These are phyloP conservation scores for Geotria australis DNA, from an alignment of 2,797 vertebrate genomes.

Conservation along the genomic window DNA sequence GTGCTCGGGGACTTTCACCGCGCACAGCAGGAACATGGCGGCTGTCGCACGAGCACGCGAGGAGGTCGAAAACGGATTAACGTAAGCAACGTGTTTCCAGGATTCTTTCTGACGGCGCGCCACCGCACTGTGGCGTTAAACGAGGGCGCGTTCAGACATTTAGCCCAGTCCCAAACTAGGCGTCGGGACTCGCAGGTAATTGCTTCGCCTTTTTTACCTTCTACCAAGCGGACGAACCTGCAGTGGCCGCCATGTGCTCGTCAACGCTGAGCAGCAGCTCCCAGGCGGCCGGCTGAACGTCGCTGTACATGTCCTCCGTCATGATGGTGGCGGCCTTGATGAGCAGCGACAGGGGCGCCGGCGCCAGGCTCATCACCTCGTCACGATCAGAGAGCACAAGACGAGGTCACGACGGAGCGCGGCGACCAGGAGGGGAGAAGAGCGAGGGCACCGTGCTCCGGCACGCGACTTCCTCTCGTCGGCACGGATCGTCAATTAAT, in stretches of 20 bases:
- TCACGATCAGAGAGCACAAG: no score
- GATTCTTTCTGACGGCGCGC: no score
- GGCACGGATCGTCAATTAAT: background rate
- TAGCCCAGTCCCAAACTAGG: no score
- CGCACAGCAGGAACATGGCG: slow-evolving; percentile 93
- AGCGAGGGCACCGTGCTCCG: background rate
- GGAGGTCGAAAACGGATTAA: no score
- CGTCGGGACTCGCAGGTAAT: no score
- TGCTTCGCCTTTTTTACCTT: no score
- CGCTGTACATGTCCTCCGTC: slow-evolving; percentile 91
- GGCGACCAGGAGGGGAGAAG: background rate
- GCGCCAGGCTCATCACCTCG: slow-evolving; percentile 83
- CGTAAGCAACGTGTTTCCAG: no score
- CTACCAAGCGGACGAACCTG: slow-evolving; percentile 19
- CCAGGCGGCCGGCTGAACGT: slow-evolving; percentile 89
- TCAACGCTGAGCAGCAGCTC: slow-evolving; percentile 81
- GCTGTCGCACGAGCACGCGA: slow-evolving; percentile 15
- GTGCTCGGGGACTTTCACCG: slow-evolving; percentile 74
- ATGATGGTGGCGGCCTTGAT: slow-evolving; percentile 81
- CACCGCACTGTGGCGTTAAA: no score
- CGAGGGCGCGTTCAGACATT: no score
- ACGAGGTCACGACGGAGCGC: background rate
- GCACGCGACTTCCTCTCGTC: background rate
- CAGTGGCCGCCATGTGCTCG: slow-evolving; percentile 89
- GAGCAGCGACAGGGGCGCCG: slow-evolving; percentile 66